A percentile compares a stretch with the other conserved stretches of the same genome.
Evolutionary conservation across 2,797 vertebrate species (phyloP).

Genomic region (Sparus aurata): DNA sequence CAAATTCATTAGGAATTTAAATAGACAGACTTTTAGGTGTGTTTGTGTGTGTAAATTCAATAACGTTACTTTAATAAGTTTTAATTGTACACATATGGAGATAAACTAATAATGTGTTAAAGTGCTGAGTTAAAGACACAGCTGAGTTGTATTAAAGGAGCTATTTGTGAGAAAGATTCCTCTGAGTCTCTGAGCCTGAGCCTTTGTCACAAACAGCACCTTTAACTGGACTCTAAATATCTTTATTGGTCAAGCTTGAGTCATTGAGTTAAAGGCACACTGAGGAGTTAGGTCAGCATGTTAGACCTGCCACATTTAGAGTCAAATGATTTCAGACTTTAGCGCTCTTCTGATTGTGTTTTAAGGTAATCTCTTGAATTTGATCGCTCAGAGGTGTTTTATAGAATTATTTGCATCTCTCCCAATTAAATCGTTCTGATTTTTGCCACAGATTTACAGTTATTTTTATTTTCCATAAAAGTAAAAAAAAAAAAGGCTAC

Average conservation of each 20-base stretch:
- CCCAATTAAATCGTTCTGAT: too few species aligned
- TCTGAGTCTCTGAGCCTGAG: too few species aligned
- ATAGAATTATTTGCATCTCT: too few species aligned
- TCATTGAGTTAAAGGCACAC: not conserved
- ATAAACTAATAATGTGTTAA: not conserved
- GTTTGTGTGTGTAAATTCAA: not conserved
- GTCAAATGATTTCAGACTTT: not conserved
- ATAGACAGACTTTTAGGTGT: not conserved
- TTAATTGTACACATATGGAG: not conserved
- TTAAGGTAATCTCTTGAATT: not conserved
- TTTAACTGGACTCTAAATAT: not conserved
- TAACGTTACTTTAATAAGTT: not conserved
- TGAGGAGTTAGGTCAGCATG: not conserved
- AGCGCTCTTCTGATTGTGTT: not conserved
- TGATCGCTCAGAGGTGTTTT: not conserved
- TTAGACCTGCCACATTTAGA: not conserved
- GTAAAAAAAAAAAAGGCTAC: too few species aligned
- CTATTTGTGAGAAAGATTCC: too few species aligned
- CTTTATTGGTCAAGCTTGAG: not conserved
- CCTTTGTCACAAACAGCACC: too few species aligned
- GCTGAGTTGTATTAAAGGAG: not conserved
- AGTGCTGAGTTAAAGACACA: not conserved
- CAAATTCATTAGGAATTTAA: not conserved
- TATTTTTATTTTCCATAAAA: too few species aligned
- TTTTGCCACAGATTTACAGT: too few species aligned